Conservation (phyloP, 2,888 invertebrate species). For the Muschampia plurimacula region DNA sequence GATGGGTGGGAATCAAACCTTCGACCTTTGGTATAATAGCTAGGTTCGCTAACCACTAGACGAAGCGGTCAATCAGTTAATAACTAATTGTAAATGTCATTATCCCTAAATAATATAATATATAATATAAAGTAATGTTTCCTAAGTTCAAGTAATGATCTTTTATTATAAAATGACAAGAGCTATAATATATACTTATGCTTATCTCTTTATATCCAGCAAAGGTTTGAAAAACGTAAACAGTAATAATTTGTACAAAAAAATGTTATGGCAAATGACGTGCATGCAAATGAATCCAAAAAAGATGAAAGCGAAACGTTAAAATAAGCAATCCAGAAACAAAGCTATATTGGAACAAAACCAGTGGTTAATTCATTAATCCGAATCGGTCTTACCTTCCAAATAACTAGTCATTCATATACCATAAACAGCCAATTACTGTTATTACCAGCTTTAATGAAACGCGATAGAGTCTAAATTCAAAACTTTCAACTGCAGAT, state of each 20-base stretch:
- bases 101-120: too few relatives aligned
- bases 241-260: not conserved
- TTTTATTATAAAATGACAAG: too few relatives aligned
- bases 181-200: too few relatives aligned
- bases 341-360: constrained; percentile 46
- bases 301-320: constrained; percentile 6
- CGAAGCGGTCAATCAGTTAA: too few relatives aligned
- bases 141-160: too few relatives aligned
- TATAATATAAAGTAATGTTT: too few relatives aligned
- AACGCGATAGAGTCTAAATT: constrained; percentile 32
- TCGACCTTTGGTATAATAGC: too few relatives aligned
- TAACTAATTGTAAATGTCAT: too few relatives aligned
- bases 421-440: not conserved
- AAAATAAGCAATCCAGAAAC: constrained; percentile 17
- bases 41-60: too few relatives aligned
- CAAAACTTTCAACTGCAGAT: not conserved
- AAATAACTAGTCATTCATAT: constrained; percentile 55
- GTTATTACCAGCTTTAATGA: constrained; percentile 43
- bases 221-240: not conserved
- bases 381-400: constrained; percentile 54
- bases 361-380: constrained; percentile 64
- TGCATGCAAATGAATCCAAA: not conserved
- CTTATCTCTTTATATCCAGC: too few relatives aligned
- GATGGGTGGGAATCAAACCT: too few relatives aligned
- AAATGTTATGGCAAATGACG: not conserved